These are phyloP conservation scores for Alcedo quadribrachys DNA, from an alignment of 2,797 vertebrate genomes.

Conservation along the genomic window DNA sequence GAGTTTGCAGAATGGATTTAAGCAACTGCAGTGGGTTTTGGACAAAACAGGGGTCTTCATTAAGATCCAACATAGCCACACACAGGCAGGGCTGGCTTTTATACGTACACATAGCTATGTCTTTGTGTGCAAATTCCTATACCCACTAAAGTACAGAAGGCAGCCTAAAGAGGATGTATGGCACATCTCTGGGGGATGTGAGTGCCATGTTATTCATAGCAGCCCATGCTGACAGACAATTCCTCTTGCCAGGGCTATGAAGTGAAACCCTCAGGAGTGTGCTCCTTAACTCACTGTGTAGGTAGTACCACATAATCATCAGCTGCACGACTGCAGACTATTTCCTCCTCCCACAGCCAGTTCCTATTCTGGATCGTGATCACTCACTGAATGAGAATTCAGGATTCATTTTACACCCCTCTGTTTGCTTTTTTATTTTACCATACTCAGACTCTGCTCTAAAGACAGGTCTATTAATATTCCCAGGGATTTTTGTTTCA, in stretches of 20 bases:
- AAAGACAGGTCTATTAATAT: neutral
- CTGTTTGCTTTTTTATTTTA: neutral
- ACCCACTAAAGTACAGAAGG: neutral
- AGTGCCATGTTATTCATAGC: neutral
- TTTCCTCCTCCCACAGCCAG: neutral
- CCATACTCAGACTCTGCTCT: neutral
- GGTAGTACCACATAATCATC: neutral
- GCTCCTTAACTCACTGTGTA: neutral
- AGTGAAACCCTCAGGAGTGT: neutral
- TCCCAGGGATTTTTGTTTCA: neutral
- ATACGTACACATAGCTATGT: neutral
- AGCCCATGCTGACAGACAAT: neutral
- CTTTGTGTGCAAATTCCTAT: neutral
- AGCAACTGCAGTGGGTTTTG: neutral
- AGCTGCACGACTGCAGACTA: neutral
- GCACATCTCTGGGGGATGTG: neutral
- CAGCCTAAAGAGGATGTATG: too few species aligned
- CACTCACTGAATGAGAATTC: neutral
- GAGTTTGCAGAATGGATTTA: neutral
- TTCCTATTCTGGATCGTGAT: neutral
- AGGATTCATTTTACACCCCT: neutral
- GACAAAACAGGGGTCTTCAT: neutral
- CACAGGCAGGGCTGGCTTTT: neutral
- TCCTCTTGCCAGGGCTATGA: neutral
- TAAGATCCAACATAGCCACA: neutral